phyloP scores from a whole-genome alignment of 2,113 vertebrate species.

The Phylloscopus trochiloides region DNA sequence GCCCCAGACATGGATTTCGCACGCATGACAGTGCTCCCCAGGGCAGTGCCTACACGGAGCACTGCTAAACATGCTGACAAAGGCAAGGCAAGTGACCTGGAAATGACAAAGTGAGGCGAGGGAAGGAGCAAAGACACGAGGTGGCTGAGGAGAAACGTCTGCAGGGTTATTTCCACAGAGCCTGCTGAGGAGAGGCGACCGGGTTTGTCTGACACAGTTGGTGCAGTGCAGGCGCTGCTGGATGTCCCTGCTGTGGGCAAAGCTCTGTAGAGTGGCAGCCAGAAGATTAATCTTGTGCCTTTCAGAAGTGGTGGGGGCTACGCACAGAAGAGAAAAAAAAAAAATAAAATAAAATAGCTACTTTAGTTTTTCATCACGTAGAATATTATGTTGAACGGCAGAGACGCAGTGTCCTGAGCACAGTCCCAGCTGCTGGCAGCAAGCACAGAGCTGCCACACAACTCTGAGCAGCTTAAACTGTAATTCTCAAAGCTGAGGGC shows the following conservation, averaged over 20 bases:
- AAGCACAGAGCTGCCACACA: neutral
- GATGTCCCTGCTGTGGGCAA: neutral
- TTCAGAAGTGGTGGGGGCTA: neutral
- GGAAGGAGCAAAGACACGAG: conserved; percentile 30
- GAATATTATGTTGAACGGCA: neutral
- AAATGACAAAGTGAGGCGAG: conserved; percentile 56
- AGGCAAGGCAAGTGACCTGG: conserved; percentile 63
- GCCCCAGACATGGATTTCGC: neutral
- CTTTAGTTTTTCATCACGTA: conserved; percentile 60
- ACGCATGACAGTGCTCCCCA: conserved; percentile 13
- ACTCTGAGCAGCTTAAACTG: neutral
- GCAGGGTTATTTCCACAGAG: neutral
- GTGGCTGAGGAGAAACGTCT: neutral
- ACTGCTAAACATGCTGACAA: conserved; percentile 23
- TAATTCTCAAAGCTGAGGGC: neutral
- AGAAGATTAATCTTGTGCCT: conserved; percentile 25
- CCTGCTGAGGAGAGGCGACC: fast-evolving
- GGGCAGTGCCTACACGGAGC: neutral
- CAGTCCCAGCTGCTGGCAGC: conserved; percentile 35
- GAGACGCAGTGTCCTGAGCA: conserved; percentile 25
- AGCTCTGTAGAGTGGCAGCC: neutral
- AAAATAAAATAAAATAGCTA: neutral
- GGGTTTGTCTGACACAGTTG: neutral
- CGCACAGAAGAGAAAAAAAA: neutral
- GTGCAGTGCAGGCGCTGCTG: neutral